Conservation (phyloP, 2,797 vertebrate species). For the Mormyrus hasselquistii region DNA sequence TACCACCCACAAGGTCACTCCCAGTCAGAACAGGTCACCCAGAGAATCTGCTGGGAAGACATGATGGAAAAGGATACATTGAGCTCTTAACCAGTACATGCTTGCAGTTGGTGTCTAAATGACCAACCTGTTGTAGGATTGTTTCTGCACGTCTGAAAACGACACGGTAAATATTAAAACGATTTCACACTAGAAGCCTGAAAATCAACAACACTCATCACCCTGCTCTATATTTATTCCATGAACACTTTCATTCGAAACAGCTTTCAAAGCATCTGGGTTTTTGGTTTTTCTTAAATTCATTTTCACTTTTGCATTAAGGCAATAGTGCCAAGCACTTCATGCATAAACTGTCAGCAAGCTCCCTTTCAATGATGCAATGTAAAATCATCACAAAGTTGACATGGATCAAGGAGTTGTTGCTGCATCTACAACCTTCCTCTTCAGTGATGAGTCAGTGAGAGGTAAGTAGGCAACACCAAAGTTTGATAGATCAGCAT, state of each 20-base stretch:
- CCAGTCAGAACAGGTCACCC: neutral
- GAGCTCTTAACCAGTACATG: neutral
- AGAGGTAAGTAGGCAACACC: neutral
- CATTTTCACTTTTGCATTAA: neutral
- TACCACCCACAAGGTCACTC: neutral
- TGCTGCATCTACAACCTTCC: neutral
- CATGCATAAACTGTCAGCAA: neutral
- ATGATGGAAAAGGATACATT: neutral
- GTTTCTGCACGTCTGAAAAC: neutral
- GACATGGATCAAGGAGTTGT: neutral
- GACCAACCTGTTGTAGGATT: neutral
- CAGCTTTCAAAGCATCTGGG: neutral
- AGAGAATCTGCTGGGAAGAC: neutral
- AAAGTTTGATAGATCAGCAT: neutral
- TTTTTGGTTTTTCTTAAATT: neutral
- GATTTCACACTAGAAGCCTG: neutral
- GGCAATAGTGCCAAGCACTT: neutral
- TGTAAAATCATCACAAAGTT: neutral
- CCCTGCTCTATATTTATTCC: neutral
- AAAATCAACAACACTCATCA: neutral
- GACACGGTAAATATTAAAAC: neutral
- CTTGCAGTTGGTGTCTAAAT: neutral
- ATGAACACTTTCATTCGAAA: neutral
- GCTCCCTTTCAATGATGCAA: neutral
- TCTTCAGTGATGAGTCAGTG: neutral